A percentile compares a stretch with the other conserved stretches of the same genome.
phyloP scores from a whole-genome alignment of 1,140 invertebrate species.

The Zophobas morio region DNA sequence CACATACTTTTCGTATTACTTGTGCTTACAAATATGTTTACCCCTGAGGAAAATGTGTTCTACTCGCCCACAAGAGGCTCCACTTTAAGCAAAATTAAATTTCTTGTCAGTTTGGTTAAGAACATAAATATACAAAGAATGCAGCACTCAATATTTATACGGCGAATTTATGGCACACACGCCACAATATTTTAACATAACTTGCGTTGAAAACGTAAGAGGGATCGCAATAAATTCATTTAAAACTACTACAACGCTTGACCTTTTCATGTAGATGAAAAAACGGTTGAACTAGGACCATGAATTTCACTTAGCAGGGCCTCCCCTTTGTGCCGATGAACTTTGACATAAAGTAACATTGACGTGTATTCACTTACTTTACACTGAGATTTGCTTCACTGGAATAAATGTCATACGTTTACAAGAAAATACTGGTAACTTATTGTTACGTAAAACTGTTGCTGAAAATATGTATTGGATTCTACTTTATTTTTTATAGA shows the following conservation, averaged over 20 bases:
- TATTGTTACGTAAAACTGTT: too few relatives aligned
- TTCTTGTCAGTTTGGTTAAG: background rate
- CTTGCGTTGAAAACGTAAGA: background rate
- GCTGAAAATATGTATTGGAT: too few relatives aligned
- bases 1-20: too few relatives aligned
- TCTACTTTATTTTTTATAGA: too few relatives aligned
- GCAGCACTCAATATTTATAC: background rate
- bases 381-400: background rate
- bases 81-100: too few relatives aligned
- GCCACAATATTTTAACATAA: background rate
- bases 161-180: background rate
- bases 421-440: too few relatives aligned
- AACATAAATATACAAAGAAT: background rate
- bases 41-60: too few relatives aligned
- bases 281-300: background rate
- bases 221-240: background rate
- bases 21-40: too few relatives aligned
- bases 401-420: too few relatives aligned
- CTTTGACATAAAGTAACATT: constrained; percentile 20
- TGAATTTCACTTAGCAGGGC: background rate
- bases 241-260: constrained; percentile 14
- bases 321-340: constrained; percentile 1
- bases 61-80: too few relatives aligned
- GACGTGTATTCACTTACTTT: constrained; percentile 12
- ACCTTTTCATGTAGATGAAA: constrained; percentile 1